Evolutionary conservation across 1,140 invertebrate genomes (phyloP).

Genomic region (Diprion similis): DNA sequence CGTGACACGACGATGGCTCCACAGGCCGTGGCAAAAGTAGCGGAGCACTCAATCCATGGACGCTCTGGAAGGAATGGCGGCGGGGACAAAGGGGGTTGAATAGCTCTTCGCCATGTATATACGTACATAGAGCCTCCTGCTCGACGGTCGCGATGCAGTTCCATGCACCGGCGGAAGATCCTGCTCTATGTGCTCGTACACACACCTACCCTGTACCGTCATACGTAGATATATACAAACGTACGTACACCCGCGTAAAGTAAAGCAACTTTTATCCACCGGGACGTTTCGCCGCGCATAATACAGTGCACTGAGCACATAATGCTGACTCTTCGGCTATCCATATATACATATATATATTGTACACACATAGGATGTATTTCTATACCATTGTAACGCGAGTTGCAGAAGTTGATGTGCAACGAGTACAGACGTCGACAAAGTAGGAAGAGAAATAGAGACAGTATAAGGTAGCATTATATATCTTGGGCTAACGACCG

Average conservation of each 20-base stretch:
- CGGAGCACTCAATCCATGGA: constrained; percentile 14
- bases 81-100: constrained; percentile 6
- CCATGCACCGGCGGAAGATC: too few relatives aligned
- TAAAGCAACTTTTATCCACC: constrained; percentile 44
- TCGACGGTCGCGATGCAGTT: too few relatives aligned
- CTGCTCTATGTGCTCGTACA: too few relatives aligned
- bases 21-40: not conserved
- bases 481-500: not conserved
- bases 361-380: constrained; percentile 30
- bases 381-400: constrained; percentile 11
- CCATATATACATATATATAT: constrained; percentile 8
- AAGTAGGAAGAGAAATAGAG: not conserved
- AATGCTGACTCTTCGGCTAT: constrained; percentile 34
- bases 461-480: not conserved
- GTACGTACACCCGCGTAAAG: constrained; percentile 35
- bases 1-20: not conserved
- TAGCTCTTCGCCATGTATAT: constrained; percentile 4
- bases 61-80: not conserved
- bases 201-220: too few relatives aligned
- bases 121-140: too few relatives aligned
- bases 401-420: too few relatives aligned
- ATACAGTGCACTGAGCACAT: constrained; percentile 28
- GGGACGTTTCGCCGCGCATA: constrained; percentile 34
- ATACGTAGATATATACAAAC: not conserved
- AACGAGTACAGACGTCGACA: too few relatives aligned